Base-by-base conservation (phyloP, 2,797 vertebrate species). In the Manis javanica region DNA sequence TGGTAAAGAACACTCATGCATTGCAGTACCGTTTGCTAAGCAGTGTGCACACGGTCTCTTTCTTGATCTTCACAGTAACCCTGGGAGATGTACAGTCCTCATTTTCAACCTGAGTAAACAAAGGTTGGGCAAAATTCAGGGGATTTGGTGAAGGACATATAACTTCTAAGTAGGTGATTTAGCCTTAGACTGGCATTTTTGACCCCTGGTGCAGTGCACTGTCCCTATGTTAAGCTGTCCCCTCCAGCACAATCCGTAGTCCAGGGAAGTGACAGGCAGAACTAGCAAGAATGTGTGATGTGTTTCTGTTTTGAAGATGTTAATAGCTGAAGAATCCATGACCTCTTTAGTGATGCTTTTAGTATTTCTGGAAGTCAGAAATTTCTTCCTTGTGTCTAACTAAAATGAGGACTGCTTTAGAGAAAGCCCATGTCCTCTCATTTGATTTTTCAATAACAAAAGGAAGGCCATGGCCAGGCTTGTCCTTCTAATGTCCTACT, bases 71-170 rank as follows among this genome's bases (percentile, higher is more conserved):
- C 82, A 61, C n/a, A 81, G 72, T 24, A 81, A 37, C 12, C 0
- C 24, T 13, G 0, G 46, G 18, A 86, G 53, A 3, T 51, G 64
- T 5, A 51, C 23, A 87, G 75, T 57, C 26, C 46, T 49, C 51
- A 83, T 61, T 82, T 82, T 82, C 42, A 59, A 37, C 23, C 42
- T 79, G 69, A 91, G 91, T 84, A 78, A 91, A 78, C 61, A 68
- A 23, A 78, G 16, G 15, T 74, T 74, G 39, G 29, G 42, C 21
- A 51, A 88, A 66, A 23, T 64, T 46, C 53, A 55, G 29, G 92
- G 34, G 19, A 59, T 89, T 63, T 94, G n/a, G 13, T 63, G 31
- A 75, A 81, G 51, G 66, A 31, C 29, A 24, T 49, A 10, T 18
- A 37, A 84, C 19, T 79, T 57, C 16, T 66, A 66, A 84, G 64